Conservation (phyloP, 2,797 vertebrate genomes). For the Periophthalmus magnuspinnatus region DNA sequence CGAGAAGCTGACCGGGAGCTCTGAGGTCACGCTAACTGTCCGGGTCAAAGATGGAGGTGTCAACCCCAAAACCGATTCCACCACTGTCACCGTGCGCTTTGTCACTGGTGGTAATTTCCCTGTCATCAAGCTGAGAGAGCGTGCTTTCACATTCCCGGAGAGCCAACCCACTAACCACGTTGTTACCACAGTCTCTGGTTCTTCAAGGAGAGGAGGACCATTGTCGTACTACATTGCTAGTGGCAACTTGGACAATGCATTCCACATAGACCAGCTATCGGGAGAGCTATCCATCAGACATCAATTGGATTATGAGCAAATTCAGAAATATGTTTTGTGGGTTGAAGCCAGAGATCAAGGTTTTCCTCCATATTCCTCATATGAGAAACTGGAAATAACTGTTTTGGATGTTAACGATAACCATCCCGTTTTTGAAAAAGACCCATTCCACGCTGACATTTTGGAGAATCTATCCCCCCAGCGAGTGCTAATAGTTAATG, state of each 20-base stretch:
- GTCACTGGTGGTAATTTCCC: constrained; percentile 90
- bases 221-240: constrained; percentile 95
- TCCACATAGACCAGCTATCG: constrained; percentile 91
- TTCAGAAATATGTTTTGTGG: constrained; percentile 93
- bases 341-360: constrained; percentile 93
- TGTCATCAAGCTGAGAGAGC: constrained; percentile 83
- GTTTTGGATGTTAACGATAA: constrained; percentile 95
- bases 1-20: constrained; percentile 79
- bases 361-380: constrained; percentile 96
- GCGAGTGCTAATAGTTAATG: constrained; percentile 84
- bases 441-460: constrained; percentile 88
- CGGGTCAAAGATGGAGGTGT: constrained; percentile 87
- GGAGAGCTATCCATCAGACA: constrained; percentile 87
- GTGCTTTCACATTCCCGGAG: constrained; percentile 88
- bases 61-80: constrained; percentile 87
- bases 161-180: constrained; percentile 86
- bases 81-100: constrained; percentile 95
- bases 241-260: constrained; percentile 90
- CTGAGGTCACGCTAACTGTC: constrained; percentile 92
- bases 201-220: constrained; percentile 86
- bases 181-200: constrained; percentile 84
- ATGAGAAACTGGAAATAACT: constrained; percentile 88
- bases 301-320: constrained; percentile 89
- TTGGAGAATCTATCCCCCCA: constrained; percentile 90
- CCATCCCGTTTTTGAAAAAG: constrained; percentile 84